These are phyloP conservation scores for Hylyphantes graminicola DNA, from an alignment of 1,140 invertebrate genomes.

Conservation along the genomic window DNA sequence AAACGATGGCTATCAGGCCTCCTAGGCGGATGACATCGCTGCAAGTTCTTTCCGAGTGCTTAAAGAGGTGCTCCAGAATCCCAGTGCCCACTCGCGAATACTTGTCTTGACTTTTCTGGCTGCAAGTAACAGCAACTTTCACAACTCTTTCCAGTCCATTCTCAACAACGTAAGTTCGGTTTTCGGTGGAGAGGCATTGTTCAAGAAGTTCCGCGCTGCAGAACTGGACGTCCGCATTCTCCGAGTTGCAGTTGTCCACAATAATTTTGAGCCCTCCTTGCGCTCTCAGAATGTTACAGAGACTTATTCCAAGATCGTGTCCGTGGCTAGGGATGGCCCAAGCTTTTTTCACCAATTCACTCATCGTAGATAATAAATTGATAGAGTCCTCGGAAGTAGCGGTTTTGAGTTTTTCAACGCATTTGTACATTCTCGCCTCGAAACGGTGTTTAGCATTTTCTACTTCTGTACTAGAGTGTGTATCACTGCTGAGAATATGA, in stretches of 20 bases:
- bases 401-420: slow-evolving; percentile 61
- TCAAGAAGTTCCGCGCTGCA: slow-evolving; percentile 88
- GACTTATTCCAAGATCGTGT: slow-evolving; percentile 75
- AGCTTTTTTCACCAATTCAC: slow-evolving; percentile 74
- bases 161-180: slow-evolving; percentile 92
- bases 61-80: slow-evolving; percentile 97
- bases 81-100: slow-evolving; percentile 88
- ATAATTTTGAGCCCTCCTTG: slow-evolving; percentile 90
- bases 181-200: slow-evolving; percentile 94
- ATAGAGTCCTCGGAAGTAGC: slow-evolving; percentile 57
- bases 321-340: slow-evolving; percentile 95
- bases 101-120: slow-evolving; percentile 69
- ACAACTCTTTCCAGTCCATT: slow-evolving; percentile 89
- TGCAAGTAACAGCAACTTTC: slow-evolving; percentile 79
- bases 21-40: slow-evolving; percentile 76
- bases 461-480: slow-evolving; percentile 25
- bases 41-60: slow-evolving; percentile 96
- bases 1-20: slow-evolving; percentile 81
- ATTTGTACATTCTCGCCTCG: slow-evolving; percentile 46
- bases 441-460: slow-evolving; percentile 51
- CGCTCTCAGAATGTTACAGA: slow-evolving; percentile 90
- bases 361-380: slow-evolving; percentile 66
- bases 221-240: slow-evolving; percentile 82
- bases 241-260: slow-evolving; percentile 79
- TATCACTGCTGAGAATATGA: slow-evolving; percentile 52